A percentile compares a stretch with the other conserved stretches of the same genome.
These are phyloP conservation scores for Cercocebus atys DNA, from an alignment of 2,113 vertebrate genomes.

Conservation along the genomic window DNA sequence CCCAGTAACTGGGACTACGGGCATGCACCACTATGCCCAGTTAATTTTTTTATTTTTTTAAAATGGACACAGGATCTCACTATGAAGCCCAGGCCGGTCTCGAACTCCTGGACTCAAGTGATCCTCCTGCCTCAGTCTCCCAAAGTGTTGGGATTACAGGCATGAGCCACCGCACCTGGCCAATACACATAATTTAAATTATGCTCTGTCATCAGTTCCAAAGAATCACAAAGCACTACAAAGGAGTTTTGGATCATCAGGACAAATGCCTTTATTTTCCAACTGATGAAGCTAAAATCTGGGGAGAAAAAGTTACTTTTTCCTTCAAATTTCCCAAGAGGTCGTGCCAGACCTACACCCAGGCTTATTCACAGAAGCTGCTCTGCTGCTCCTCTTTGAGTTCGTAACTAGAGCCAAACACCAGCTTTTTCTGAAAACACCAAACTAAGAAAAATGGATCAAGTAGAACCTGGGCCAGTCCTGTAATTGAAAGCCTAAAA, in stretches of 20 bases:
- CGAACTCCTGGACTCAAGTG: no score
- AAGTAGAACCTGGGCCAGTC: not conserved
- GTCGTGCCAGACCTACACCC: not conserved
- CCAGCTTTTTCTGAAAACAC: not conserved
- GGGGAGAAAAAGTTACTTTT: not conserved
- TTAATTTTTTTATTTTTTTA: no score
- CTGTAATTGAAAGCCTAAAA: not conserved
- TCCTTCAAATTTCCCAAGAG: not conserved
- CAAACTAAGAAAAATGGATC: not conserved
- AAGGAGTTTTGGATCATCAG: not conserved
- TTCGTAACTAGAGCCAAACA: not conserved
- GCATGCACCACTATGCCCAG: no score
- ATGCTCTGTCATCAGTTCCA: not conserved
- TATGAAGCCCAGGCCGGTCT: no score
- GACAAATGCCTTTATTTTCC: not conserved
- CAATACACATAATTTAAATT: not conserved
- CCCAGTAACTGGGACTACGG: no score
- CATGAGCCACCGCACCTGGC: no score
- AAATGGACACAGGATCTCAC: no score
- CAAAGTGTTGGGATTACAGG: no score
- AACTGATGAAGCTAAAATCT: not conserved
- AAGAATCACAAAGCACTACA: not conserved
- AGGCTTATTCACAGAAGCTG: not conserved
- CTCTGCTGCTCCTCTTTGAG: not conserved
- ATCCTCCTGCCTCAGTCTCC: no score